A percentile compares a stretch with the other conserved stretches of the same genome.
Evolutionary conservation across 53 echinoderm and acorn worm genomes (phyloP).

Genomic region (Echinarachnius parma): DNA sequence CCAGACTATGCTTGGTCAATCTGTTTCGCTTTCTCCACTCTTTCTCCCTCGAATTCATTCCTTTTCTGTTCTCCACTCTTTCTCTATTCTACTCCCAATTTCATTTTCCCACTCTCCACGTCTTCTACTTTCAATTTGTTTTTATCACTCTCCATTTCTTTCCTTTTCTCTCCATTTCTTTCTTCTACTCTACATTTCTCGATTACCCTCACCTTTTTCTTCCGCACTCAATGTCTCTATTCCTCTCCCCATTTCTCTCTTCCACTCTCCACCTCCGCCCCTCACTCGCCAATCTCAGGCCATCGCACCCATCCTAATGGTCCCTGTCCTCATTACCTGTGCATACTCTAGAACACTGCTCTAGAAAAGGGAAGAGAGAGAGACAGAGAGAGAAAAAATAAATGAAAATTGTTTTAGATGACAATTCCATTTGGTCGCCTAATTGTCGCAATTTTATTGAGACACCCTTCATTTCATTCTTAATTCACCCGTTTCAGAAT

Average conservation of each 20-base stretch:
- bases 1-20: background rate
- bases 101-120: too few relatives aligned
- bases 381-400: too few relatives aligned
- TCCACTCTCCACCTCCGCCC: background rate
- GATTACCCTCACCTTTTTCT: background rate
- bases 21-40: background rate
- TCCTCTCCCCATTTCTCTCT: background rate
- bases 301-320: constrained; percentile 14
- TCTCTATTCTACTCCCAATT: background rate
- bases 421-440: constrained; percentile 42
- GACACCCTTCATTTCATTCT: constrained; percentile 23
- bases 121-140: background rate
- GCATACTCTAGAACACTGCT: constrained; percentile 36
- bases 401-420: constrained; percentile 44
- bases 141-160: background rate
- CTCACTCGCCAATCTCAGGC: background rate
- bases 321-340: constrained; percentile 42
- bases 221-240: too few relatives aligned
- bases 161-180: background rate
- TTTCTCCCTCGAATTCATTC: background rate
- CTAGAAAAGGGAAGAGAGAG: too few relatives aligned
- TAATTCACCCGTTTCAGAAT: constrained; percentile 33
- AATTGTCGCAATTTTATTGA: constrained; percentile 2
- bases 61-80: background rate
- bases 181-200: background rate